Conservation (phyloP, 2,113 vertebrate genomes). For the Chloebia gouldiae region DNA sequence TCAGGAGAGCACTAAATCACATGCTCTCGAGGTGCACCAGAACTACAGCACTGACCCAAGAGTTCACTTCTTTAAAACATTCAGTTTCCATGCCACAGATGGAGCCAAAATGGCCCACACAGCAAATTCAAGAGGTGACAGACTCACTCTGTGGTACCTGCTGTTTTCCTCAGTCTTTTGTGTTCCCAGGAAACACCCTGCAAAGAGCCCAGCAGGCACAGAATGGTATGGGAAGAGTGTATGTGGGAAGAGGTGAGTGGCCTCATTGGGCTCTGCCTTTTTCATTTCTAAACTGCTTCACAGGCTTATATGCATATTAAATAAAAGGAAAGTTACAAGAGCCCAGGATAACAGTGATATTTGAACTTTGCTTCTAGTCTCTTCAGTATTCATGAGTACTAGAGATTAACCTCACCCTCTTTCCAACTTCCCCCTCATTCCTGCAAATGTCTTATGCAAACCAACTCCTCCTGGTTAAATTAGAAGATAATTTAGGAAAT, state of each 20-base stretch:
- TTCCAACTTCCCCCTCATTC: background rate
- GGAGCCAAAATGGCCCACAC: background rate
- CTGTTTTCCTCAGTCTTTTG: background rate
- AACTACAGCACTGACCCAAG: background rate
- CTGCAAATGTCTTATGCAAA: background rate
- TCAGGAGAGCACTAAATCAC: background rate
- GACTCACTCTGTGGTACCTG: background rate
- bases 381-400: background rate
- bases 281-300: background rate
- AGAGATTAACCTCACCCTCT: background rate
- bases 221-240: background rate
- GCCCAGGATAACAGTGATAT: background rate
- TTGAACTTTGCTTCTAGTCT: background rate
- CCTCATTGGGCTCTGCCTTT: background rate
- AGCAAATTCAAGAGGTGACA: background rate
- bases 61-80: background rate
- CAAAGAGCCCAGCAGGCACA: background rate
- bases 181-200: background rate
- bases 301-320: background rate
- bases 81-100: background rate
- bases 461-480: background rate
- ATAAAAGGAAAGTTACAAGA: background rate
- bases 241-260: accelerated
- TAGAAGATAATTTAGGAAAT: background rate
- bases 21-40: background rate